Evolutionary conservation across 2,797 vertebrate species (phyloP).

Genomic region (Mormyrops attenuatus): DNA sequence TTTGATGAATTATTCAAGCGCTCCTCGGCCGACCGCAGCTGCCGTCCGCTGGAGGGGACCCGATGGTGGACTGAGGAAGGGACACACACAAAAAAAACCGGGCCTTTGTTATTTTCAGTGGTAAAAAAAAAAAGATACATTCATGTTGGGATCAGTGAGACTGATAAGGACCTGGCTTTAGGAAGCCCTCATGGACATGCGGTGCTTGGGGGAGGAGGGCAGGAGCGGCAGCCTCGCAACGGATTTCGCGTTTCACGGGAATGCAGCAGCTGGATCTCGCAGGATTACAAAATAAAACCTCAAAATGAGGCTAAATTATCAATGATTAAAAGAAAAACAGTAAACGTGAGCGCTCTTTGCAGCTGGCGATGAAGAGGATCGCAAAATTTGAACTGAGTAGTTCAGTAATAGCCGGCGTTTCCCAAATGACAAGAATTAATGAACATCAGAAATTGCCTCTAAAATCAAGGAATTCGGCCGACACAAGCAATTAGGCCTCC

Average conservation of each 20-base stretch:
- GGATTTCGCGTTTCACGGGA: constrained; percentile 40
- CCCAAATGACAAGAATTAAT: neutral
- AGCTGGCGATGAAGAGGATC: constrained; percentile 13
- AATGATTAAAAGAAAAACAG: constrained; percentile 19
- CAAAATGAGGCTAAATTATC: constrained; percentile 27
- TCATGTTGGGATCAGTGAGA: constrained; percentile 24
- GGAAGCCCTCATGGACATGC: constrained; percentile 54
- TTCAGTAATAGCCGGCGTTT: neutral
- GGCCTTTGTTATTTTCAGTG: constrained; percentile 21
- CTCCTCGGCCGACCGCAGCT: constrained; percentile 9
- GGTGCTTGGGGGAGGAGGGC: constrained; percentile 51
- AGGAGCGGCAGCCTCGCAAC: constrained; percentile 41
- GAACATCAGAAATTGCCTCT: neutral
- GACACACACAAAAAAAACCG: constrained; percentile 10
- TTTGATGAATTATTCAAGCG: constrained; percentile 43
- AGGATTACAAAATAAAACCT: constrained; percentile 30
- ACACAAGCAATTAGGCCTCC: neutral
- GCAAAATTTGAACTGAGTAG: neutral
- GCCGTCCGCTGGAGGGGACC: constrained; percentile 14
- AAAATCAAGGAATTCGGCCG: neutral
- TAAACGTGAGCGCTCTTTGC: constrained; percentile 10
- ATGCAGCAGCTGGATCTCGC: constrained; percentile 33
- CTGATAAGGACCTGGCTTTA: constrained; percentile 30
- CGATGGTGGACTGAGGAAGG: constrained; percentile 37
- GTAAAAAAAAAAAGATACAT: constrained; percentile 24